Evolutionary conservation across 2,113 vertebrate species (phyloP).

Genomic region (Neogobius melanostomus): DNA sequence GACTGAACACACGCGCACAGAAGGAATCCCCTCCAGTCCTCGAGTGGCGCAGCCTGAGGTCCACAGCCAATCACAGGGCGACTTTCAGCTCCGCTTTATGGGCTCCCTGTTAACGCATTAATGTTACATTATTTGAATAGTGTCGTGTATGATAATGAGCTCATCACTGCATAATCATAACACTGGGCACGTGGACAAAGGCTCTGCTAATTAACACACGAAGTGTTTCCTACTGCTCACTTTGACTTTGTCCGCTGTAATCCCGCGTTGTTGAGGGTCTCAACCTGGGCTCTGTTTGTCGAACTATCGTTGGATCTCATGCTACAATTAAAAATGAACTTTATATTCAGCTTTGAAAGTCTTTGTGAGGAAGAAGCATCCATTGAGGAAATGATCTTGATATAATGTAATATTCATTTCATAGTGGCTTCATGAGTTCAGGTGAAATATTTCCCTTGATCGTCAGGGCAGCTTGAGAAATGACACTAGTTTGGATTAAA

Average conservation of each 20-base stretch:
- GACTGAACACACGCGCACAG: slow-evolving; percentile 13
- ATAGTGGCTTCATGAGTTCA: too few relatives aligned
- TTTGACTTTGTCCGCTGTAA: background rate
- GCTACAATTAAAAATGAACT: too few relatives aligned
- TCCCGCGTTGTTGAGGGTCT: too few relatives aligned
- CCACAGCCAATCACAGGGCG: slow-evolving; percentile 49
- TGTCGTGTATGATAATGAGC: background rate
- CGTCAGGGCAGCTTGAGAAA: too few relatives aligned
- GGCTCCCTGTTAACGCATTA: background rate
- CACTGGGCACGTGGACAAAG: background rate
- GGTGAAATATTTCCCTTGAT: too few relatives aligned
- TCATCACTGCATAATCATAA: background rate
- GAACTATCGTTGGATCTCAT: background rate
- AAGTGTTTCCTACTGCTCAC: background rate
- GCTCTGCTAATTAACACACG: background rate
- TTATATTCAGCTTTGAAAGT: too few relatives aligned
- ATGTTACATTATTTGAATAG: background rate
- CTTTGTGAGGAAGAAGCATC: too few relatives aligned
- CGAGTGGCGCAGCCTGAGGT: slow-evolving; percentile 11
- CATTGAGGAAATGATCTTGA: too few relatives aligned
- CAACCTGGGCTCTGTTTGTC: too few relatives aligned
- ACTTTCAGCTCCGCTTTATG: slow-evolving; percentile 41
- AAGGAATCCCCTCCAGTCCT: slow-evolving; percentile 13
- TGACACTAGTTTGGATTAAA: too few relatives aligned
- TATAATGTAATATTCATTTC: too few relatives aligned